Evolutionary conservation across 2,888 invertebrate species (phyloP).

Genomic region (Drosophila fungiperda): DNA sequence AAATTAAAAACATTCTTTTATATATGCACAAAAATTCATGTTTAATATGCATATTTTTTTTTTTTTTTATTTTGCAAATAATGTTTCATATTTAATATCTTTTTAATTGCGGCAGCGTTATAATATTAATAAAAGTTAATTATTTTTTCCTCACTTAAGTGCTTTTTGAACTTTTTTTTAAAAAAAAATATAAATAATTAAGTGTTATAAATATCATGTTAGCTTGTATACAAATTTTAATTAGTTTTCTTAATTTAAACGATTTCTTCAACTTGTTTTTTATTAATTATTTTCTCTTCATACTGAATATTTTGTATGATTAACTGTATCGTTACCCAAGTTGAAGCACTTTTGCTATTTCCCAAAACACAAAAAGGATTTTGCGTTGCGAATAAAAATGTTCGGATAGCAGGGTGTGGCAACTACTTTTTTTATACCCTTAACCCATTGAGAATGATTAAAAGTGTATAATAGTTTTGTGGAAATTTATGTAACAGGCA

Average conservation of each 20-base stretch:
- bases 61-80: not conserved
- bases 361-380: not conserved
- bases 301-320: not conserved
- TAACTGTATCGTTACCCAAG: not conserved
- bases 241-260: not conserved
- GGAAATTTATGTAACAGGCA: too few relatives aligned
- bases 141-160: not conserved
- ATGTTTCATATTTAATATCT: not conserved
- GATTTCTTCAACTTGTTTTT: not conserved
- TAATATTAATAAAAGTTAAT: not conserved
- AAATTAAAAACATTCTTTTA: not conserved
- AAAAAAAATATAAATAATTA: not conserved
- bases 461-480: too few relatives aligned
- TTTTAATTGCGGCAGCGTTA: not conserved
- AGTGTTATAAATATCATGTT: not conserved
- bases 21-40: not conserved
- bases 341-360: not conserved
- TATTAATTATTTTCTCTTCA: not conserved
- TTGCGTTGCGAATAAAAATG: constrained; percentile 40
- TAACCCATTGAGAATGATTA: too few relatives aligned
- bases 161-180: too few relatives aligned
- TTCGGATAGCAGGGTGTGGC: constrained; percentile 1
- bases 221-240: not conserved
- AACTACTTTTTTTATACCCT: not conserved
- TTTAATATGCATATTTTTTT: not conserved